Base-by-base conservation (phyloP, 2,113 vertebrate genomes). In the Daubentonia madagascariensis region DNA sequence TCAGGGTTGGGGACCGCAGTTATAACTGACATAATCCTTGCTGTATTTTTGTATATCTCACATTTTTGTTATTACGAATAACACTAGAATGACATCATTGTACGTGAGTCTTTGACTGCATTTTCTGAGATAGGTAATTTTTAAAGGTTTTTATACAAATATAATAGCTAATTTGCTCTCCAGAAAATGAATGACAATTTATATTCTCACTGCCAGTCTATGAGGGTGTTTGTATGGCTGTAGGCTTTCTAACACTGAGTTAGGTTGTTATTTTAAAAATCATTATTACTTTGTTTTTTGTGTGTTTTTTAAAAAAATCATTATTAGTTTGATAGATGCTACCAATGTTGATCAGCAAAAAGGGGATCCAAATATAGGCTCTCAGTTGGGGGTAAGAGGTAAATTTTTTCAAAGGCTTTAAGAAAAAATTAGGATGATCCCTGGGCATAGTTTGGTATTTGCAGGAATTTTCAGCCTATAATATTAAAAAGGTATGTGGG, bases 141-240 rank as follows among this genome's bases (percentile, higher is more conserved):
- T 72, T 35, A 89, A 89, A 90, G 25, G n/a, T 95, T 76, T 72
- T 65, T 70, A 45, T 59, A 70, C 11, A 67, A 50, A 43, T 40
- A 63, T 45, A 68, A 68, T 40, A 78, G 17, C 11, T 91, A 79
- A 65, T 88, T 91, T 78, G 0, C 11, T 22, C 20, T 88, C 61
- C 6, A 78, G 52, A 76, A 94, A 89, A 96, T 97, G 43, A 91
- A 85, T 92, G 25, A 28, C 32, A 87, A n/a, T 91, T 83, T 91
- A 37, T 85, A 73, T 65, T 83, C 32, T 85, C n/a, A 79, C 6
- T 85, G 11, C 7, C 20, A 79, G 16, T 85, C 5, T 79, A 52
- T 90, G 40, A 92, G 35, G 35, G 5, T 52, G 4, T 80, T 65
- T 91, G 2, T 90, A 93, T 88, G 84, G 52, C 30, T 84, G 28